Conservation (phyloP, 35 echinoderm and acorn worm species). For the Holothuria glaberrima region DNA sequence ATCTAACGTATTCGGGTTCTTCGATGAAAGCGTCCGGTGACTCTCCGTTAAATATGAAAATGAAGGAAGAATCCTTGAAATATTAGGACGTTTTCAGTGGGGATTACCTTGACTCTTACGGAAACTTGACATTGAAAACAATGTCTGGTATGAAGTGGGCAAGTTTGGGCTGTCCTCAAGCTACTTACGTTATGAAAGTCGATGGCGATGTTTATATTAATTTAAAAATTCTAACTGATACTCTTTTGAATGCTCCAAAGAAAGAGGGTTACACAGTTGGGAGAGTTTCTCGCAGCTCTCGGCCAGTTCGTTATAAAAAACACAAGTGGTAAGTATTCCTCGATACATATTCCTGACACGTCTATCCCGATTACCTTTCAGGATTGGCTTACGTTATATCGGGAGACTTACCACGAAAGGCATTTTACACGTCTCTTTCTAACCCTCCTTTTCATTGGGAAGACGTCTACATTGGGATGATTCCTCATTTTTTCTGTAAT, state of each 20-base stretch:
- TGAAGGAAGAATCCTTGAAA: conserved; percentile 6
- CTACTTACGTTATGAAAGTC: conserved; percentile 63
- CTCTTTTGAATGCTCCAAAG: neutral
- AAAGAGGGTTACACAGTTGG: neutral
- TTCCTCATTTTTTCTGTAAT: no score
- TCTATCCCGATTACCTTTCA: conserved; percentile 27
- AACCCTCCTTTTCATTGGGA: no score
- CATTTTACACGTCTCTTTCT: neutral
- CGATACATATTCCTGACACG: neutral
- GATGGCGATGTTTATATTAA: conserved; percentile 75
- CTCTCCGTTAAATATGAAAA: neutral
- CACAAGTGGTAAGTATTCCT: conserved; percentile 51
- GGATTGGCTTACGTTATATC: conserved; percentile 48
- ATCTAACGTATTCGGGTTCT: no score
- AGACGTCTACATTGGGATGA: no score
- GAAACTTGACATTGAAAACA: conserved; percentile 65
- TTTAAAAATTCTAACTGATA: conserved; percentile 21
- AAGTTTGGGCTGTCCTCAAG: conserved; percentile 51
- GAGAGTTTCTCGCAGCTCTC: neutral
- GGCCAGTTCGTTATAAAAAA: conserved; percentile 19
- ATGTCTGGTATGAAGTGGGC: conserved; percentile 75
- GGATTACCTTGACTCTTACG: conserved; percentile 61
- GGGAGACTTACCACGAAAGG: neutral
- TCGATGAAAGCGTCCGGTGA: no score
- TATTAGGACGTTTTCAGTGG: conserved; percentile 51